Conservation (phyloP, 2,888 invertebrate genomes). For the Anthoptus insignis region DNA sequence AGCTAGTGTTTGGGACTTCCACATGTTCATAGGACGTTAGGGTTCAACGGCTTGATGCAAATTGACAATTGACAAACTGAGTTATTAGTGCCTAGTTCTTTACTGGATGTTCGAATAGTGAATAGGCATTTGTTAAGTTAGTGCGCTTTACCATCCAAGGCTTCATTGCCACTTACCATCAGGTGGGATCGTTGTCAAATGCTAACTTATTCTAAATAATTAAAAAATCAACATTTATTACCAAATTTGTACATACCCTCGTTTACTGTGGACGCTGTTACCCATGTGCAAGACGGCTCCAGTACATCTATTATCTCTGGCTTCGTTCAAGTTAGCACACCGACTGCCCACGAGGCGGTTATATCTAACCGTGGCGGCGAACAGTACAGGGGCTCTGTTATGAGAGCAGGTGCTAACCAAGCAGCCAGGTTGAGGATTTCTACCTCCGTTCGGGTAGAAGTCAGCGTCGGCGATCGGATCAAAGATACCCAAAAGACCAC, state of each 20-base stretch:
- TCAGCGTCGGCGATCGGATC: conserved; percentile 64
- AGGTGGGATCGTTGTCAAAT: too few relatives aligned
- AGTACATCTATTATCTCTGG: conserved; percentile 57
- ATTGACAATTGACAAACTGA: too few relatives aligned
- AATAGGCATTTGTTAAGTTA: too few relatives aligned
- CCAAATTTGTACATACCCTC: conserved; percentile 60
- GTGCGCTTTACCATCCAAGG: too few relatives aligned
- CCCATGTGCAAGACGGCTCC: conserved; percentile 62
- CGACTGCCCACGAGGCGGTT: conserved; percentile 63
- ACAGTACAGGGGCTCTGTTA: conserved; percentile 62
- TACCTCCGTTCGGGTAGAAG: conserved; percentile 78
- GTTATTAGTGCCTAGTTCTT: too few relatives aligned
- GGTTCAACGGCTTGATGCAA: too few relatives aligned
- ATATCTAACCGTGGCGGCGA: conserved; percentile 63
- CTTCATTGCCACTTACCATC: too few relatives aligned
- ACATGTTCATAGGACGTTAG: too few relatives aligned
- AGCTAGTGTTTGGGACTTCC: too few relatives aligned
- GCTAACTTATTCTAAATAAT: too few relatives aligned
- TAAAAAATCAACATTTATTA: too few relatives aligned
- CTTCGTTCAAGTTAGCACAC: conserved; percentile 61
- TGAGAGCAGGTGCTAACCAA: conserved; percentile 67
- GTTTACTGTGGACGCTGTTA: conserved; percentile 60
- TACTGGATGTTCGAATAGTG: too few relatives aligned
- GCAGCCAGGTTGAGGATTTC: conserved; percentile 72
- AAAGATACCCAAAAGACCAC: conserved; percentile 67